Base-by-base conservation (phyloP, 2,888 invertebrate species). In the Chymomyza fuscimana region DNA sequence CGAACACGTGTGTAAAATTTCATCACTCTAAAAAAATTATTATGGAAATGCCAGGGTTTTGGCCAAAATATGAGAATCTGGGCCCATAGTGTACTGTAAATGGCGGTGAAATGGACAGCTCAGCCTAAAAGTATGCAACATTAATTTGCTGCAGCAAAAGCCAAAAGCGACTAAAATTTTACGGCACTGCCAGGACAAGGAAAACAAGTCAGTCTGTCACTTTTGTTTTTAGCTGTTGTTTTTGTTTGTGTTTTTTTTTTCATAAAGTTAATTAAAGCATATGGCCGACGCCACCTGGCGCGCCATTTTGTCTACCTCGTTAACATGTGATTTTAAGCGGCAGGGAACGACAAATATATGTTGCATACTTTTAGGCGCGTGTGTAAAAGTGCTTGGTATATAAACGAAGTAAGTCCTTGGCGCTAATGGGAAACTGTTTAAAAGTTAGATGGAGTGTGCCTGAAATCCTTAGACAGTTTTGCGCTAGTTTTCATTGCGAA, bases 261-360 rank as follows among this genome's bases (percentile, higher is more conserved):
- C 32, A 32, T 50, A 40, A 69, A 59, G 64, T 66, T 66, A 66
- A 66, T 66, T 66, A 66, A 66, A 66, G 51, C 66, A 52, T 66
- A 66, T 66, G 59, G 60, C 66, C 5, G 51, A n/a, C 60, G 51
- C n/a, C 61, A 32, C 7, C 16, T 36, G 40, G 19, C 36, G 61
- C 40, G 19, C 29, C 58, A 56, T 63, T 46, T 51, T 22, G 40
- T 46, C 12, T 51, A 29, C 54, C 36, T 36, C 25, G 32, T 54
- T 61, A 61, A 61, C 7, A n/a, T 29, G 19, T 36, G n/a, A 36
- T 46, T 25, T 36, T 25, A n/a, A 15, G 16, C 56, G 12, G 25
- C 56, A 22, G 19, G 25, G 25, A 56, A 16, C 25, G 12, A 19
- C 58, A 22, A 58, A 22, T 58, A n/a, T 4, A 63, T 29, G 12